A percentile compares a stretch with the other conserved stretches of the same genome.
Evolutionary conservation across 2,797 vertebrate species (phyloP).

Genomic region (Pelochelys cantorii): DNA sequence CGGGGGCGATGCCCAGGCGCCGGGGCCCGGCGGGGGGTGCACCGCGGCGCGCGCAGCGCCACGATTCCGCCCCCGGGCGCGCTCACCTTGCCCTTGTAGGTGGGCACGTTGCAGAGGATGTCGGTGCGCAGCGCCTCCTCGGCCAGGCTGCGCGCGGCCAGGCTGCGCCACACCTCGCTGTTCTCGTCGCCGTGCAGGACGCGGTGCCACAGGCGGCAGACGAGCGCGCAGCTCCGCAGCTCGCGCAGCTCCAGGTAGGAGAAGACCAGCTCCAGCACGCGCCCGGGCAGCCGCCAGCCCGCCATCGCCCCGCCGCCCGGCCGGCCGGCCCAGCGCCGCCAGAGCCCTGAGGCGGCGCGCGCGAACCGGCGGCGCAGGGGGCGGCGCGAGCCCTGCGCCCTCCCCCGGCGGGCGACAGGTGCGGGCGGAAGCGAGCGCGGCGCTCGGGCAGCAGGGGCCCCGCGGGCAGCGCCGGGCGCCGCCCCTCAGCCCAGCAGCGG

Average conservation of each 20-base stretch:
- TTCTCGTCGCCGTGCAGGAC: conserved; percentile 94
- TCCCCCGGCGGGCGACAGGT: not conserved
- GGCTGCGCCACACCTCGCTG: conserved; percentile 98
- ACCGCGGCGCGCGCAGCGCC: too few species aligned
- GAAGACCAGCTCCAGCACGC: conserved; percentile 94
- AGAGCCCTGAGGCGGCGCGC: not conserved
- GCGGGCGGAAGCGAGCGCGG: not conserved
- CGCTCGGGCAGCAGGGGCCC: not conserved
- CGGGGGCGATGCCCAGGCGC: too few species aligned
- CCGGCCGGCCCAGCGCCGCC: not conserved
- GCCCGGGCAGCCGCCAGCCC: conserved; percentile 88
- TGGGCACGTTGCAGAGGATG: conserved; percentile 95
- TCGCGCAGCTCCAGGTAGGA: conserved; percentile 93
- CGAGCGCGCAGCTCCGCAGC: conserved; percentile 89
- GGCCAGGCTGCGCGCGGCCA: conserved; percentile 87
- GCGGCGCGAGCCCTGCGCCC: not conserved
- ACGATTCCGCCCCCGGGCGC: too few species aligned
- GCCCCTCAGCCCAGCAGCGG: not conserved
- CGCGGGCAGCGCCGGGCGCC: too few species aligned
- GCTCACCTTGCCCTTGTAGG: conserved; percentile 92
- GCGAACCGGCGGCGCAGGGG: not conserved
- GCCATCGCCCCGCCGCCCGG: conserved; percentile 76
- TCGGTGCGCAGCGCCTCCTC: conserved; percentile 96
- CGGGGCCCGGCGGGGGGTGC: too few species aligned
- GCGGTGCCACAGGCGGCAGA: conserved; percentile 95